Percentiles rank a stretch among this genome's conserved stretches.
Evolutionary conservation across 2,113 vertebrate species (phyloP).

Genomic region (Macrotis lagotis): DNA sequence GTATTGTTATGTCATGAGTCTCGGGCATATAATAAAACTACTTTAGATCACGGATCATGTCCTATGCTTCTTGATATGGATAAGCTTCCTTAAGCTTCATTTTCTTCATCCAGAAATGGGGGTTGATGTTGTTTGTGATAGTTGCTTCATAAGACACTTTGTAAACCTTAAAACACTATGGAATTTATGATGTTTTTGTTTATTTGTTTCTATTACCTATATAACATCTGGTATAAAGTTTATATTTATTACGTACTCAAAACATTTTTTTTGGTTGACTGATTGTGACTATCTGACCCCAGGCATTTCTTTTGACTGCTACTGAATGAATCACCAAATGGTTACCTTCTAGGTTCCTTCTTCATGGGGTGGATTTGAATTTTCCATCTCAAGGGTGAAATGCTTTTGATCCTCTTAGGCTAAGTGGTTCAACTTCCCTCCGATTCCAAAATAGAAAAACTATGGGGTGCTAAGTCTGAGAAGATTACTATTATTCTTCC

Average conservation of each 20-base stretch:
- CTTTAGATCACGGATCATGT: neutral
- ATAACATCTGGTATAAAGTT: neutral
- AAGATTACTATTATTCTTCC: neutral
- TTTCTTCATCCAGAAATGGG: neutral
- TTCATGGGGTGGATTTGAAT: neutral
- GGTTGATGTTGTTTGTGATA: neutral
- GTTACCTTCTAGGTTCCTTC: neutral
- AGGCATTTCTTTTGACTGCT: neutral
- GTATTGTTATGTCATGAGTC: neutral
- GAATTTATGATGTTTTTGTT: neutral
- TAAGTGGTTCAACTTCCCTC: conserved; percentile 1
- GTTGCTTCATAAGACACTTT: neutral
- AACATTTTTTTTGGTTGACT: neutral
- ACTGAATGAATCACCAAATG: neutral
- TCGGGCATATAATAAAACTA: neutral
- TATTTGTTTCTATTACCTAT: neutral
- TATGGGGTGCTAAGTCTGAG: neutral
- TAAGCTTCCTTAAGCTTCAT: neutral
- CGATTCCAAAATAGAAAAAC: neutral
- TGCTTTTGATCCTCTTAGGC: neutral
- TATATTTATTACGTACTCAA: neutral
- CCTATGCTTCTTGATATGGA: neutral
- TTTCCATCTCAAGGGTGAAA: neutral
- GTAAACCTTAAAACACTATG: neutral
- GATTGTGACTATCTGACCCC: neutral